These are phyloP conservation scores for Cossypha caffra DNA, from an alignment of 2,797 vertebrate species.

Conservation along the genomic window DNA sequence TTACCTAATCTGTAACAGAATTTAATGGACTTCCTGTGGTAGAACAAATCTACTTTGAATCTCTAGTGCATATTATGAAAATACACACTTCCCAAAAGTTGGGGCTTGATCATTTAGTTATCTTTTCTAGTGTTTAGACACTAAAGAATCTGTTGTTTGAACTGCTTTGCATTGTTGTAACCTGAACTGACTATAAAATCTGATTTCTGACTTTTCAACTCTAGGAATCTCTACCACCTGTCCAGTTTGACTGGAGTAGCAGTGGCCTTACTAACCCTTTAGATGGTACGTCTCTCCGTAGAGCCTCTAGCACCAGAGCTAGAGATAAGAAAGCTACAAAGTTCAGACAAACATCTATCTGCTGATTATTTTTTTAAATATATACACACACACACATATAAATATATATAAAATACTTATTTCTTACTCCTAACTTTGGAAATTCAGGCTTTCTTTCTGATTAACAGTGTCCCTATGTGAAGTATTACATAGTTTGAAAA, in stretches of 20 bases:
- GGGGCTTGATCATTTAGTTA: slow-evolving; percentile 44
- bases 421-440: slow-evolving; percentile 80
- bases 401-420: slow-evolving; percentile 45
- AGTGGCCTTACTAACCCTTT: slow-evolving; percentile 94
- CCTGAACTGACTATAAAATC: slow-evolving; percentile 77
- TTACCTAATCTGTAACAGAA: neutral
- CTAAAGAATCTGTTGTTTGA: slow-evolving; percentile 65
- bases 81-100: neutral
- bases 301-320: slow-evolving; percentile 91
- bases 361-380: slow-evolving; percentile 76
- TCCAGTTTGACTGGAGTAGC: slow-evolving; percentile 91
- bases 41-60: neutral
- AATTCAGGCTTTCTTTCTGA: slow-evolving; percentile 85
- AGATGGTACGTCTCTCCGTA: slow-evolving; percentile 94
- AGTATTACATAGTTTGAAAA: slow-evolving; percentile 50
- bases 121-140: slow-evolving; percentile 57
- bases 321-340: slow-evolving; percentile 89
- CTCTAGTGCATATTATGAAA: neutral
- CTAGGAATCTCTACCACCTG: slow-evolving; percentile 87
- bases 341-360: slow-evolving; percentile 85
- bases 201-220: slow-evolving; percentile 82
- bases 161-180: slow-evolving; percentile 75
- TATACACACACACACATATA: neutral
- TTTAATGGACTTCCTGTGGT: neutral
- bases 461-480: slow-evolving; percentile 62